These are phyloP conservation scores for Lycodopsis pacificus DNA, from an alignment of 2,797 vertebrate species.

Conservation along the genomic window DNA sequence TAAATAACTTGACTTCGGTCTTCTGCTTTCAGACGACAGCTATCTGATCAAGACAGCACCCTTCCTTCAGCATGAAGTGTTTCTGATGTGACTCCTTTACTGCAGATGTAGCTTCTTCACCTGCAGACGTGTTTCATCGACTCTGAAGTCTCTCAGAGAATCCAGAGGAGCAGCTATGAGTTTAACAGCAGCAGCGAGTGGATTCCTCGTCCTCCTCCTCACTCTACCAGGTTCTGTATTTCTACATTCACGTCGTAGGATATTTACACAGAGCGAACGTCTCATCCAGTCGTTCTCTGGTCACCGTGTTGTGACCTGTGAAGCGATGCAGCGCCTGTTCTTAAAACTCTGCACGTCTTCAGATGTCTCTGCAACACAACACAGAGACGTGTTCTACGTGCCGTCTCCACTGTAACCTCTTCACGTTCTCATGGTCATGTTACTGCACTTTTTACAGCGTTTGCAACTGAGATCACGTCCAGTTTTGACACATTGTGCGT, in stretches of 20 bases:
- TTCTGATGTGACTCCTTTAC: not conserved
- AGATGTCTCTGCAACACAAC: too few relatives aligned
- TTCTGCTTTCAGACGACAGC: not conserved
- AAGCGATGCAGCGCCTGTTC: not conserved
- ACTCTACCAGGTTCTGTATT: not conserved
- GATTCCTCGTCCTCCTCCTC: not conserved
- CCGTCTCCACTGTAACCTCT: too few relatives aligned
- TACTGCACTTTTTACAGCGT: too few relatives aligned
- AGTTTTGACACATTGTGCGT: not conserved
- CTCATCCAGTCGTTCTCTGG: not conserved
- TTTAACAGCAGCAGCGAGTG: not conserved
- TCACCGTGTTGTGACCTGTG: not conserved
- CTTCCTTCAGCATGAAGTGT: too few relatives aligned
- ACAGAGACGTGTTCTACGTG: too few relatives aligned
- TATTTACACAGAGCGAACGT: not conserved
- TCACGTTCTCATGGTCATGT: not conserved
- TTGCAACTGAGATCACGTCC: too few relatives aligned
- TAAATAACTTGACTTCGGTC: not conserved
- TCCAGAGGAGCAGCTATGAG: not conserved
- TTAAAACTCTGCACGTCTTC: too few relatives aligned
- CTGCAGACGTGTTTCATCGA: not conserved
- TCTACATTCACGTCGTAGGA: not conserved
- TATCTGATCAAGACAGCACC: not conserved
- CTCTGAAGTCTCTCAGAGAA: not conserved
- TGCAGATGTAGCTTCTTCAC: not conserved